phyloP scores from a whole-genome alignment of 2,888 invertebrate genomes.

The Calliphora vomitoria region DNA sequence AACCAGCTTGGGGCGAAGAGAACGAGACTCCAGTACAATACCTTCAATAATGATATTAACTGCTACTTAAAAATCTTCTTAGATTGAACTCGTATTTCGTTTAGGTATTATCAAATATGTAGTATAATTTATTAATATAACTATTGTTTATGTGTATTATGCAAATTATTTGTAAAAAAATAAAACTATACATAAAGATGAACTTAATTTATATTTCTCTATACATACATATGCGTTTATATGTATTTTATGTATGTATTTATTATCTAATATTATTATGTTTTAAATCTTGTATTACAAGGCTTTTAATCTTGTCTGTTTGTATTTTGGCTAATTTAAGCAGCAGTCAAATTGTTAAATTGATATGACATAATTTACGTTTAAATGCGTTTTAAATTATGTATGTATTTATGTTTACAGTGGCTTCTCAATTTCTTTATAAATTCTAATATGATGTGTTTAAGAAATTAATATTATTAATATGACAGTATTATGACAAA shows the following conservation, averaged over 20 bases:
- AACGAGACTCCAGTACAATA: no score
- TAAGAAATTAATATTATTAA: no score
- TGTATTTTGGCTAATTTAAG: neutral
- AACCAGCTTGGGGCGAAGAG: no score
- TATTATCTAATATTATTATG: constrained; percentile 8
- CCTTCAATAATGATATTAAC: no score
- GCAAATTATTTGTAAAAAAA: constrained; percentile 5
- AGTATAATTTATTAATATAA: neutral
- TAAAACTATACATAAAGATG: neutral
- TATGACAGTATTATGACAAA: no score
- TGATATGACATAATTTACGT: constrained; percentile 4
- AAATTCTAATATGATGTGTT: no score
- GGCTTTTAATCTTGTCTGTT: neutral
- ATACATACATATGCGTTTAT: neutral
- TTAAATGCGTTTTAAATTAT: neutral
- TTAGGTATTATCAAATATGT: neutral
- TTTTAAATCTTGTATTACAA: neutral
- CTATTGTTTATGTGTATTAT: constrained; percentile 1
- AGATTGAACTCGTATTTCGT: neutral
- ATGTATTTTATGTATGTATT: neutral
- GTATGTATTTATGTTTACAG: neutral
- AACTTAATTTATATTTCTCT: neutral
- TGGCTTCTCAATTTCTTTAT: no score
- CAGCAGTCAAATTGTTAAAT: neutral
- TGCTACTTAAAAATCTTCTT: neutral